Evolutionary conservation across 2,113 vertebrate genomes (phyloP).

Genomic region (Salminus brasiliensis): DNA sequence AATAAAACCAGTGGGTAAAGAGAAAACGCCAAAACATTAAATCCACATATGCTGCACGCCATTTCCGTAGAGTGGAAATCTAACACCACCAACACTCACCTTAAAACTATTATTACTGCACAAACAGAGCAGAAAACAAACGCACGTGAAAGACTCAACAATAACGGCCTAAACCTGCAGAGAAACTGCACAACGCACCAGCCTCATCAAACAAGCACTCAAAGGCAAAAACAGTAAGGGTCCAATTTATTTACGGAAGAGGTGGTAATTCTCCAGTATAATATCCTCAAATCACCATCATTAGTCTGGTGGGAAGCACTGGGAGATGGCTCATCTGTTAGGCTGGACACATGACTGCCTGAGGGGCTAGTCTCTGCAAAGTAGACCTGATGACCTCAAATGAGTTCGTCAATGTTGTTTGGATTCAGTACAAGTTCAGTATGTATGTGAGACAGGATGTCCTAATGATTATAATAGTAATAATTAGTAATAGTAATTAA

Average conservation of each 20-base stretch:
- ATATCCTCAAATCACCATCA: not conserved
- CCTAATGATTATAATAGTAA: too few relatives aligned
- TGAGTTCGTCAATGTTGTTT: too few relatives aligned
- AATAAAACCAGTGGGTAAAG: conserved; percentile 8
- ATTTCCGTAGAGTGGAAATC: not conserved
- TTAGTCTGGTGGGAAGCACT: not conserved
- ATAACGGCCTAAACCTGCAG: not conserved
- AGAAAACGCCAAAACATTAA: not conserved
- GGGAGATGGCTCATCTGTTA: not conserved
- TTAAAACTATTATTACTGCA: not conserved
- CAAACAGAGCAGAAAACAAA: not conserved
- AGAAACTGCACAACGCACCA: not conserved
- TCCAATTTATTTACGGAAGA: not conserved
- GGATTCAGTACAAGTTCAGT: not conserved
- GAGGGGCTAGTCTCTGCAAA: not conserved
- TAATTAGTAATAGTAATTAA: too few relatives aligned
- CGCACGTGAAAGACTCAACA: not conserved
- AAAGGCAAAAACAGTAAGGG: not conserved
- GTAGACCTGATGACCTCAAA: not conserved
- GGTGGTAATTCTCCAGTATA: not conserved
- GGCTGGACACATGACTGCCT: not conserved
- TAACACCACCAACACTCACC: not conserved
- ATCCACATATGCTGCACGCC: not conserved
- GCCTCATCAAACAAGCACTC: not conserved
- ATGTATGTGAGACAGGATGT: too few relatives aligned